Conservation (phyloP, 2,113 vertebrate species). For the Megatriorchis doriae region DNA sequence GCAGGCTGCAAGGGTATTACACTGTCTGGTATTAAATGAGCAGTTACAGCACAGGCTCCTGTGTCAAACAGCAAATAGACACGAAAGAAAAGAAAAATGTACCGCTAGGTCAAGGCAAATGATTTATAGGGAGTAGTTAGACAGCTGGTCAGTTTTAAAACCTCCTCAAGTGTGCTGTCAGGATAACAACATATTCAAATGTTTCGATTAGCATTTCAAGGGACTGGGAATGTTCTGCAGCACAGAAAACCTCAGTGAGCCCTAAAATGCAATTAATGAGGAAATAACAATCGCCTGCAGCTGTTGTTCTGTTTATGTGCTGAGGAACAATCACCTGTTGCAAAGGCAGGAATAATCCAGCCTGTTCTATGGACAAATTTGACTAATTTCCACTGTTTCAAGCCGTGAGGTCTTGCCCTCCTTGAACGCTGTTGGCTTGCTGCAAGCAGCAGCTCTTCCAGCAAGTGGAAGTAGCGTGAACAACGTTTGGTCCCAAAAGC, state of each 20-base stretch:
- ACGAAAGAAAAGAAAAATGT: slow-evolving; percentile 56
- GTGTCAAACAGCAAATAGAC: slow-evolving; percentile 67
- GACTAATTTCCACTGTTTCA: background rate
- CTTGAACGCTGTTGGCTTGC: background rate
- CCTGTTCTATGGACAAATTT: background rate
- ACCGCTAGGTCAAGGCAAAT: slow-evolving; percentile 1
- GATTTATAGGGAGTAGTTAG: slow-evolving; percentile 38
- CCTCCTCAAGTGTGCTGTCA: slow-evolving; percentile 14
- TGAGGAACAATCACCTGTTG: background rate
- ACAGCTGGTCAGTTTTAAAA: slow-evolving; percentile 22
- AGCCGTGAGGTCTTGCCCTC: background rate
- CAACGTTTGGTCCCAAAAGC: background rate
- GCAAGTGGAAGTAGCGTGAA: background rate
- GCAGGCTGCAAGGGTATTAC: slow-evolving; percentile 68
- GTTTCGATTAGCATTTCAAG: slow-evolving; percentile 32
- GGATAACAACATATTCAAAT: slow-evolving; percentile 49
- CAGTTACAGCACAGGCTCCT: slow-evolving; percentile 68
- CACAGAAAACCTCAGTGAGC: background rate
- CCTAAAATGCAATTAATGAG: slow-evolving; percentile 33
- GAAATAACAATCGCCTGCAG: slow-evolving; percentile 5
- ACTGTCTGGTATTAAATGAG: slow-evolving; percentile 71
- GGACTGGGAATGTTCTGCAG: background rate
- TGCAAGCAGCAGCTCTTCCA: background rate
- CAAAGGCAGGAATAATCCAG: background rate
- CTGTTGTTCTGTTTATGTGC: background rate